phyloP scores from a whole-genome alignment of 2,888 invertebrate genomes.

The Apoda limacodes region DNA sequence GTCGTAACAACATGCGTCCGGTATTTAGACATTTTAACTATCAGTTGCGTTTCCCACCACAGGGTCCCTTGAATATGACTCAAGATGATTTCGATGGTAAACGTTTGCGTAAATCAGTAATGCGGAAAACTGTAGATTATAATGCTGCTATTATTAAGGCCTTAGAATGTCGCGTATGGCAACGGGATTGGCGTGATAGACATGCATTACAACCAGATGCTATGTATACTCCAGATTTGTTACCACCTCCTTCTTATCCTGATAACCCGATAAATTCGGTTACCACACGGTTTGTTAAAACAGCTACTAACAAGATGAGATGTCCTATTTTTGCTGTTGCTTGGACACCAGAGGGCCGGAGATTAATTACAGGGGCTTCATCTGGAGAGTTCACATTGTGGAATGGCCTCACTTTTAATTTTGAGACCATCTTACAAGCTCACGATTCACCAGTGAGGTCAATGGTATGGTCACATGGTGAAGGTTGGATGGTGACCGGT shows the following conservation, averaged over 20 bases:
- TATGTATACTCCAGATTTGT: constrained; percentile 92
- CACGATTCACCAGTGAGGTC: constrained; percentile 99
- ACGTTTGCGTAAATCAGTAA: constrained; percentile 93
- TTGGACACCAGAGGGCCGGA: constrained; percentile 99
- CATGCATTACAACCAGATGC: constrained; percentile 94
- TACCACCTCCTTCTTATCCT: constrained; percentile 93
- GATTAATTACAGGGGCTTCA: constrained; percentile 97
- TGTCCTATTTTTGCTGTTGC: constrained; percentile 99
- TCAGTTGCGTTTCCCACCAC: constrained; percentile 63
- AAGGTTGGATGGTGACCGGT: constrained; percentile 99
- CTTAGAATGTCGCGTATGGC: constrained; percentile 95
- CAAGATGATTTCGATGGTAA: constrained; percentile 96
- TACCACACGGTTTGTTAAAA: constrained; percentile 94
- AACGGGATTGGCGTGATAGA: constrained; percentile 90
- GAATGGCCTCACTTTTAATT: constrained; percentile 99
- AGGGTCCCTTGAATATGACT: constrained; percentile 76
- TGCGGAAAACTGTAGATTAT: constrained; percentile 98
- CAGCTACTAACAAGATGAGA: constrained; percentile 99
- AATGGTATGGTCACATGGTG: constrained; percentile 99
- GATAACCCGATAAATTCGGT: constrained; percentile 98
- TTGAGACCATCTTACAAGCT: constrained; percentile 99
- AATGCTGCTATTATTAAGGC: constrained; percentile 94
- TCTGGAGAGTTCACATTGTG: constrained; percentile 99
- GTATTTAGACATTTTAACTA: constrained; percentile 62
- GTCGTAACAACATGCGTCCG: constrained; percentile 59